Conservation (phyloP, 2,113 vertebrate genomes). For the Cheilinus undulatus region DNA sequence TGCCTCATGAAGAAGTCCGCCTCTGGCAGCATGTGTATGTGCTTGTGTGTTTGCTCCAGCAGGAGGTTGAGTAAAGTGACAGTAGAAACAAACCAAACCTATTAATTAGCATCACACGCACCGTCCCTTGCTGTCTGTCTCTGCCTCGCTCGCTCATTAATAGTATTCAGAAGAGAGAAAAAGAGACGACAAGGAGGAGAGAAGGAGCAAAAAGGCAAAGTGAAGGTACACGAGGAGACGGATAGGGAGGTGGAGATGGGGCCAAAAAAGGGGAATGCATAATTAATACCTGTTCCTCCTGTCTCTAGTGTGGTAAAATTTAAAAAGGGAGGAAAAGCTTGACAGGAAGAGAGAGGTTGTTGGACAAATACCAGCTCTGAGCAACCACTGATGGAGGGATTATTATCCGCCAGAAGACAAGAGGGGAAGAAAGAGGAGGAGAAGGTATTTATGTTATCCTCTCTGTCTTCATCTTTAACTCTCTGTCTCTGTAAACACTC, state of each 20-base stretch:
- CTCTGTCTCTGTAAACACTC: slow-evolving; percentile 14
- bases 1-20: slow-evolving; percentile 42
- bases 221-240: slow-evolving; percentile 40
- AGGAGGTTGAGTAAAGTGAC: slow-evolving; percentile 64
- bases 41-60: slow-evolving; percentile 30
- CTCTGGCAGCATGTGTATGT: slow-evolving; percentile 21
- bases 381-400: slow-evolving; percentile 45
- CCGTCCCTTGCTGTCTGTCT: slow-evolving; percentile 18
- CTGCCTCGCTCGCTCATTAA: slow-evolving; percentile 46
- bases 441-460: slow-evolving; percentile 63
- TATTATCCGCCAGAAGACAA: slow-evolving; percentile 42
- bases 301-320: slow-evolving; percentile 32
- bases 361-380: slow-evolving; percentile 44
- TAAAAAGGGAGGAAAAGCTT: slow-evolving; percentile 23
- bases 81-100: slow-evolving; percentile 63
- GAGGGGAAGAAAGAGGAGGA: slow-evolving; percentile 31
- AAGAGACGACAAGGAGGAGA: slow-evolving; percentile 7
- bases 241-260: slow-evolving; percentile 47
- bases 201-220: slow-evolving; percentile 33
- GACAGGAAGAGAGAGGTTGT: slow-evolving; percentile 23
- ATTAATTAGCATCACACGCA: slow-evolving; percentile 65
- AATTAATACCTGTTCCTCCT: slow-evolving; percentile 45
- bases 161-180: slow-evolving; percentile 33
- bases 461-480: slow-evolving; percentile 29
- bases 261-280: slow-evolving; percentile 48